phyloP scores from a whole-genome alignment of 2,113 vertebrate species.

The Ctenomys sociabilis region DNA sequence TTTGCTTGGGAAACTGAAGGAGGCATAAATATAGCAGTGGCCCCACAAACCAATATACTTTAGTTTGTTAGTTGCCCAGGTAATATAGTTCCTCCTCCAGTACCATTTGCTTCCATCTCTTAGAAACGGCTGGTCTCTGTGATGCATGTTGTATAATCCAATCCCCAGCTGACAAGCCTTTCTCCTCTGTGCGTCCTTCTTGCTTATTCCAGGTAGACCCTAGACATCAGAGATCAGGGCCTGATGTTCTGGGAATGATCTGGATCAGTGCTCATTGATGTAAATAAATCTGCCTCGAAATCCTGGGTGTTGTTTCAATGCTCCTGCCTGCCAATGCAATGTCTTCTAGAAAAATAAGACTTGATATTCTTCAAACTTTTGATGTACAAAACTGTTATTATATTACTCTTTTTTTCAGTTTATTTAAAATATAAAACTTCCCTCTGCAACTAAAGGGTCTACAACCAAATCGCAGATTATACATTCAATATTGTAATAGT shows the following conservation, averaged over 20 bases:
- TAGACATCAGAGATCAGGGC: too few species aligned
- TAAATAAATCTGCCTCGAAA: not conserved
- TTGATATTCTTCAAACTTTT: constrained; percentile 49
- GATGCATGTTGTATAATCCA: not conserved
- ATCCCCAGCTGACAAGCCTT: not conserved
- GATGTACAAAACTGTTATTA: not conserved
- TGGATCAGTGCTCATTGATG: not conserved
- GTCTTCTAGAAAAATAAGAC: not conserved
- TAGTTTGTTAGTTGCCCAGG: too few species aligned
- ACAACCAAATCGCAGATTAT: constrained; percentile 20
- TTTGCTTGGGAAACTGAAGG: too few species aligned
- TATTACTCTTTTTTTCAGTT: not conserved
- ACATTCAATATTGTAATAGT: not conserved
- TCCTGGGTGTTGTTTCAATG: not conserved
- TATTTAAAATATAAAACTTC: constrained; percentile 27
- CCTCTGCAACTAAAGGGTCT: not conserved
- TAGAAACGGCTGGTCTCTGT: not conserved
- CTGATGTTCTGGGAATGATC: too few species aligned
- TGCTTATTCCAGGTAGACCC: not conserved
- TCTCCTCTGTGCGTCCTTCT: not conserved
- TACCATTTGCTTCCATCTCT: not conserved
- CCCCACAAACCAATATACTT: too few species aligned
- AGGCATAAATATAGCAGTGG: too few species aligned
- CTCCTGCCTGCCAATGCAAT: not conserved
- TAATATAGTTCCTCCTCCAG: too few species aligned